These are phyloP conservation scores for Misgurnus anguillicaudatus DNA, from an alignment of 2,113 vertebrate species.

Conservation along the genomic window DNA sequence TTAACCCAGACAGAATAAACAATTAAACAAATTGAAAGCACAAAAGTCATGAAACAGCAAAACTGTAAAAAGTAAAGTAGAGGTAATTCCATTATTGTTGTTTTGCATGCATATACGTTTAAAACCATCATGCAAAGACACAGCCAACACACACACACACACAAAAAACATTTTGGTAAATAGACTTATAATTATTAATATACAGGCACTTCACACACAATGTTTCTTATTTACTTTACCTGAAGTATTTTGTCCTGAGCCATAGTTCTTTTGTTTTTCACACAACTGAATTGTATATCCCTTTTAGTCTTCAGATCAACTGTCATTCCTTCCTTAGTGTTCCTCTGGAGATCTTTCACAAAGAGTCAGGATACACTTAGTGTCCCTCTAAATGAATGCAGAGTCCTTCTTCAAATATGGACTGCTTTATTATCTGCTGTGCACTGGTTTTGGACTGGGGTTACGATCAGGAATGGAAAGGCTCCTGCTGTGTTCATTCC, in stretches of 20 bases:
- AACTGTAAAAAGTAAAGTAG: too few species aligned
- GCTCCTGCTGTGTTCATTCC: neutral
- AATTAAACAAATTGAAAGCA: neutral
- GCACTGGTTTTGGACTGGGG: neutral
- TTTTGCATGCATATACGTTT: too few species aligned
- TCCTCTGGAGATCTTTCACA: neutral
- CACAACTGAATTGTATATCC: too few species aligned
- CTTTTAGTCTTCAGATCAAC: neutral
- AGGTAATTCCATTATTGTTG: too few species aligned
- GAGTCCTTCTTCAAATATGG: neutral
- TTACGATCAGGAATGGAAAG: conserved; percentile 3
- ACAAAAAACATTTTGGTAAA: too few species aligned
- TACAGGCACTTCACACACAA: neutral
- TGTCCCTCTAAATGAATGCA: neutral
- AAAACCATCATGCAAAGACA: too few species aligned
- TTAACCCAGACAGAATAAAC: neutral
- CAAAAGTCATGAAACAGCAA: too few species aligned
- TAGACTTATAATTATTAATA: neutral
- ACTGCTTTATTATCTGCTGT: neutral
- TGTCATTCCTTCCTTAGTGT: conserved; percentile 5
- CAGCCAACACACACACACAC: too few species aligned
- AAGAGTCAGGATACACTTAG: neutral
- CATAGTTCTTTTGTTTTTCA: neutral
- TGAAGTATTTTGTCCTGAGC: neutral
- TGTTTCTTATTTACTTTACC: neutral